Conservation (phyloP, 2,888 invertebrate genomes). For the Biston stratarius region DNA sequence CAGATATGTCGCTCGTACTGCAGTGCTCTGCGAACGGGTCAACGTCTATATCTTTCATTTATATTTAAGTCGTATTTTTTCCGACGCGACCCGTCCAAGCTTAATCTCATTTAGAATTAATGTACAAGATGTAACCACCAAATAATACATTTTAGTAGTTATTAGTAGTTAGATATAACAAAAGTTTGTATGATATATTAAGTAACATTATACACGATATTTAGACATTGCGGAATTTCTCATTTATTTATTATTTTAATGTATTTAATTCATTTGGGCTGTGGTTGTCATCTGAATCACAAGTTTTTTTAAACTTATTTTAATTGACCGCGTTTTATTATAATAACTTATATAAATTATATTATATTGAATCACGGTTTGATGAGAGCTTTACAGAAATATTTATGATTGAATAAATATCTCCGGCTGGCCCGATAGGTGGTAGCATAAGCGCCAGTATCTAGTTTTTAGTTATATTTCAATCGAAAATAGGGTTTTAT, state of each 20-base stretch:
- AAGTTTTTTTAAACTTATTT: constrained; percentile 53
- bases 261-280: constrained; percentile 55
- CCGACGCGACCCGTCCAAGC: constrained; percentile 52
- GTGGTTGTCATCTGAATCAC: constrained; percentile 76
- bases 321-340: constrained; percentile 25
- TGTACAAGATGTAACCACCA: constrained; percentile 85
- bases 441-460: too few species aligned
- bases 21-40: constrained; percentile 33
- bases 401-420: background rate
- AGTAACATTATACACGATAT: constrained; percentile 31
- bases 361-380: background rate
- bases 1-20: background rate
- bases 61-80: constrained; percentile 17
- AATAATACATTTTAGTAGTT: constrained; percentile 77
- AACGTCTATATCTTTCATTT: constrained; percentile 26
- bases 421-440: too few species aligned
- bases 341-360: background rate
- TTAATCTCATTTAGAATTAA: constrained; percentile 80
- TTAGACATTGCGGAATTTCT: constrained; percentile 38
- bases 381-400: background rate
- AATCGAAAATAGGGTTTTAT: too few species aligned
- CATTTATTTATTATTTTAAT: constrained; percentile 36
- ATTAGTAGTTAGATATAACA: constrained; percentile 40
- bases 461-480: too few species aligned
- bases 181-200: constrained; percentile 34